phyloP scores from a whole-genome alignment of 2,888 invertebrate species.

The Branchipolynoe longqiensis region DNA sequence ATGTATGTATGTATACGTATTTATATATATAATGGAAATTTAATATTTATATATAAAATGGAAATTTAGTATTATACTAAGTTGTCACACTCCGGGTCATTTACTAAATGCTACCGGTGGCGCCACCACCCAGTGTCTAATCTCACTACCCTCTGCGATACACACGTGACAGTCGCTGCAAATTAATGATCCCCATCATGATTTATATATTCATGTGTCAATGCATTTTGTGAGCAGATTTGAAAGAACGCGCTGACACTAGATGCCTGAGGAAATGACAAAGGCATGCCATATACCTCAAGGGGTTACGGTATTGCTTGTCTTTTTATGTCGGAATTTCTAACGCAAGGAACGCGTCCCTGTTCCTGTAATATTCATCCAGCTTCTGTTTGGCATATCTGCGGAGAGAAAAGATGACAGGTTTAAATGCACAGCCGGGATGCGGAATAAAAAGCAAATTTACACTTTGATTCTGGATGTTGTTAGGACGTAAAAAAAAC shows the following conservation, averaged over 20 bases:
- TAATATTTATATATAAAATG: not conserved
- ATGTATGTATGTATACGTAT: no score
- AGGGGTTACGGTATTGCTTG: not conserved
- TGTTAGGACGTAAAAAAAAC: not conserved
- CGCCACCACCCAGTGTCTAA: no score
- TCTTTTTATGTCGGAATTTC: constrained; percentile 60
- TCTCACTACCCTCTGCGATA: not conserved
- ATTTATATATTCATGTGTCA: not conserved
- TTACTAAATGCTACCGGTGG: no score
- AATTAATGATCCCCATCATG: not conserved
- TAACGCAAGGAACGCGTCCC: constrained; percentile 84
- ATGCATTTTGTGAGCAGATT: not conserved
- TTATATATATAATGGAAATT: no score
- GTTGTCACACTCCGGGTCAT: not conserved
- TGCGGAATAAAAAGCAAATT: not conserved
- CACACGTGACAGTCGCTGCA: not conserved
- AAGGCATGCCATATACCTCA: no score
- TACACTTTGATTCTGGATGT: not conserved
- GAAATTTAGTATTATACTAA: not conserved
- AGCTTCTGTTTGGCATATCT: constrained; percentile 88
- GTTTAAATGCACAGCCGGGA: not conserved
- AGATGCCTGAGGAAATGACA: not conserved
- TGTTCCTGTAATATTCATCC: constrained; percentile 87
- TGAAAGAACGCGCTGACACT: not conserved
- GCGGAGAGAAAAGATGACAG: constrained; percentile 41